Evolutionary conservation across 2,113 vertebrate genomes (phyloP), one percentile per base, ranked within the genome.

Genomic region (Psettodes erumei): DNA sequence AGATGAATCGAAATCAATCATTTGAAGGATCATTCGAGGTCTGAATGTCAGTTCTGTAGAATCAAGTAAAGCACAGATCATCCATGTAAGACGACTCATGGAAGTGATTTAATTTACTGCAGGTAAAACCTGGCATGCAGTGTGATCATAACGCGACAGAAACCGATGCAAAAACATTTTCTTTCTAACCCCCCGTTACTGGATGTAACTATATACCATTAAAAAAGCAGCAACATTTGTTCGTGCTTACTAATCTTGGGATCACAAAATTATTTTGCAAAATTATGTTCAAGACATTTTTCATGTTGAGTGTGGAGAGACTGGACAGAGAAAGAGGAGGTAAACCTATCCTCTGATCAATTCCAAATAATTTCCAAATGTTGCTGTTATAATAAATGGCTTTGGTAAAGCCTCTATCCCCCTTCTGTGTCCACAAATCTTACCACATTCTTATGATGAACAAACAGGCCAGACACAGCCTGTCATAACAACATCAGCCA

Each of bases 401-500:
- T 45, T 43, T 56, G 0, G 40, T 43, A 54, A 60, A 68, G 55
- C 40, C 27, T 58, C 37, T 2, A 4, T 54, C 38, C 45, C 67
- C 18, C 19, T 61, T 37, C 47, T 64, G 21, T 58, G 12, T 48
- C 66, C 38, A 54, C 23, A 55, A 50, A 69, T 74, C 70, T 48
- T 61, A 8, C 15, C 10, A 18, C 50, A 67, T 54, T 55, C 23
- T 32, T 53, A 16, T 30, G 53, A 60, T 33, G 47, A 72, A 59
- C 43, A 32, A 43, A 11, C 53, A 50, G n/a, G 19, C 8, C 32
- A 61, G 55, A 74, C 18, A 21, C n/a, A 66, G 23, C 23, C 53
- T 71, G 18, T 64, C 40, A 67, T 66, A 58, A 40, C 32, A 73
- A 60, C 11, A 78, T 40, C 48, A 60, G 51, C 40, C 63, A 38